phyloP scores from a whole-genome alignment of 2,888 invertebrate genomes.

The Chrysodeixis includens region DNA sequence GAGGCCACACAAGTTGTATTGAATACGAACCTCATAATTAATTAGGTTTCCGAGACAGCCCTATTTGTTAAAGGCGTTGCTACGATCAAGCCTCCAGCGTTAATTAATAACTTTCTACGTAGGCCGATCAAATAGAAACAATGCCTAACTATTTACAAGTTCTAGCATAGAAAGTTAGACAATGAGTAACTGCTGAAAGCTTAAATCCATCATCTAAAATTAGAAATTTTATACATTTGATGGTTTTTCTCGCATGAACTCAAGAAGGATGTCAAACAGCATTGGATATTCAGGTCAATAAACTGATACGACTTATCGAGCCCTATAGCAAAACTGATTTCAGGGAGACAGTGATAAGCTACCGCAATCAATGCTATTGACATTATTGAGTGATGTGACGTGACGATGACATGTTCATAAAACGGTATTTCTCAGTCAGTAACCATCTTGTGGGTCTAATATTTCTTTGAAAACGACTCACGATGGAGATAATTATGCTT shows the following conservation, averaged over 20 bases:
- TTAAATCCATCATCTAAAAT: neutral
- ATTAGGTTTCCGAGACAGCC: conserved; percentile 26
- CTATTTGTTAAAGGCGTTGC: conserved; percentile 25
- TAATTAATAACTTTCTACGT: conserved; percentile 43
- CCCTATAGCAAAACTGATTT: neutral
- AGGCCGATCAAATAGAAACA: neutral
- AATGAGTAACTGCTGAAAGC: neutral
- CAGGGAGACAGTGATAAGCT: neutral
- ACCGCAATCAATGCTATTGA: neutral
- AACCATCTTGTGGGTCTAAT: too few relatives aligned
- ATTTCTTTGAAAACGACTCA: too few relatives aligned
- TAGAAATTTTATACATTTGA: neutral
- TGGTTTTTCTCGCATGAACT: neutral
- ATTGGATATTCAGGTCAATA: neutral
- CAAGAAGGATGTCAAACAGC: neutral
- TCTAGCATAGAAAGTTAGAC: neutral
- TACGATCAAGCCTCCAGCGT: conserved; percentile 12
- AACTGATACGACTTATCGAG: neutral
- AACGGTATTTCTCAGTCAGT: too few relatives aligned
- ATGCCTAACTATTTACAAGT: neutral
- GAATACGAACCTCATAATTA: neutral
- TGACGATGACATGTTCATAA: neutral
- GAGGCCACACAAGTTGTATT: conserved; percentile 4
- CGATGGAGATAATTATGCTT: too few relatives aligned
- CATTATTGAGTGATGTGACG: neutral